Evolutionary conservation across 2,797 vertebrate genomes (phyloP), one percentile per base, ranked within the genome.

Genomic region (Amblyopsis hoosieri): DNA sequence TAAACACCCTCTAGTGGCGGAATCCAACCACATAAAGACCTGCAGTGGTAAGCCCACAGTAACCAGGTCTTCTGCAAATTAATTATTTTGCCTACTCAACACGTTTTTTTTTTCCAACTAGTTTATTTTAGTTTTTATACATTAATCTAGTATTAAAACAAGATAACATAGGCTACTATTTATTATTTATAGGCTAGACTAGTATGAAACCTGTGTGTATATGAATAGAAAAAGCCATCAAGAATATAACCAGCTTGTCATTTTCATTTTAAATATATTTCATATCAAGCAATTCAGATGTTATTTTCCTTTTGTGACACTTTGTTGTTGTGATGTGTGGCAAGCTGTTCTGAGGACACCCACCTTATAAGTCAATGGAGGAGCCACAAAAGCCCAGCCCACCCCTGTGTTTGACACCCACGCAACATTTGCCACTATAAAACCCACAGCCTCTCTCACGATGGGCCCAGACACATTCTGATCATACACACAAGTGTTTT

Each of bases 391-490:
- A 80, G 86, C 79, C 85, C 87, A 61, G 67, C 84, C 85, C 76
- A 69, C 72, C 19, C 19, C 67, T 74, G 67, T 76, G 80, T 78
- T 81, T 66, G 75, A 85, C 82, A 65, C 89, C 85, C 85, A 85
- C 87, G 45, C 83, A 80, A 72, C 76, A 69, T 62, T 71, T 61
- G 70, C 76, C 45, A 79, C 78, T 90, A 91, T 91, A 91, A 88
- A 90, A 85, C 12, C 78, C 73, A 56, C 60, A 13, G 71, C 67
- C 70, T 82, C 67, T 80, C 62, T 12, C 64, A 71, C 69, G 70
- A 85, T 77, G 85, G 82, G 71, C 77, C 80, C 82, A 85, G 77
- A 86, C 78, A 76, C 69, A 86, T 57, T 67, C 82, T 71, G 80
- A 79, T 74, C 80, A 72, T 71, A 68, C 77, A 78, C 61, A 66